Evolutionary conservation across 2,113 vertebrate genomes (phyloP).

Genomic region (Pardalotus punctatus): DNA sequence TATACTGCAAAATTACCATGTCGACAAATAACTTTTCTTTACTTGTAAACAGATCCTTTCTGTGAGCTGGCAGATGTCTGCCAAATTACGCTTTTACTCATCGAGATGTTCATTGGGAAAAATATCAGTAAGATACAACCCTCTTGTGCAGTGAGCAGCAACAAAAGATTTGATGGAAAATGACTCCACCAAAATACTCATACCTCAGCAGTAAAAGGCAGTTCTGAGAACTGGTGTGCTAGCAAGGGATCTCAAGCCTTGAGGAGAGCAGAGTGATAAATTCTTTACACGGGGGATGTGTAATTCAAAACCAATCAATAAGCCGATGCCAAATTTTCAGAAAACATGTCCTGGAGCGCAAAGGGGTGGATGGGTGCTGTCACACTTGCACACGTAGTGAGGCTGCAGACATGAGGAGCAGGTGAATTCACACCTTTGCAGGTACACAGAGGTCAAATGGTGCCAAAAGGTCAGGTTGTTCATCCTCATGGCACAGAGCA

Average conservation of each 20-base stretch:
- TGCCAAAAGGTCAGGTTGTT: no score
- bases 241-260: neutral
- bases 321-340: no score
- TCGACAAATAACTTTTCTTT: slow-evolving; percentile 43
- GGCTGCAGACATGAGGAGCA: no score
- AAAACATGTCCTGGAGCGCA: no score
- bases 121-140: neutral
- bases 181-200: slow-evolving; percentile 26
- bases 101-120: neutral
- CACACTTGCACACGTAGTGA: no score
- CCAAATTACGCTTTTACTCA: neutral
- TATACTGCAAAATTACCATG: slow-evolving; percentile 40
- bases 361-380: no score
- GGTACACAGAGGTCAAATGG: no score
- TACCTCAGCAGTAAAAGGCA: slow-evolving; percentile 13
- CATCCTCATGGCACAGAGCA: no score
- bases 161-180: slow-evolving; percentile 31
- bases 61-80: slow-evolving; percentile 23
- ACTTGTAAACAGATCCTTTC: slow-evolving; percentile 37
- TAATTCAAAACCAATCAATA: no score
- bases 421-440: no score
- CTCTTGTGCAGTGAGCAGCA: neutral
- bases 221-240: neutral
- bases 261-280: no score
- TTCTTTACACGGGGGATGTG: no score